Evolutionary conservation across 2,888 invertebrate species (phyloP).

Genomic region (Ophion ellenae): DNA sequence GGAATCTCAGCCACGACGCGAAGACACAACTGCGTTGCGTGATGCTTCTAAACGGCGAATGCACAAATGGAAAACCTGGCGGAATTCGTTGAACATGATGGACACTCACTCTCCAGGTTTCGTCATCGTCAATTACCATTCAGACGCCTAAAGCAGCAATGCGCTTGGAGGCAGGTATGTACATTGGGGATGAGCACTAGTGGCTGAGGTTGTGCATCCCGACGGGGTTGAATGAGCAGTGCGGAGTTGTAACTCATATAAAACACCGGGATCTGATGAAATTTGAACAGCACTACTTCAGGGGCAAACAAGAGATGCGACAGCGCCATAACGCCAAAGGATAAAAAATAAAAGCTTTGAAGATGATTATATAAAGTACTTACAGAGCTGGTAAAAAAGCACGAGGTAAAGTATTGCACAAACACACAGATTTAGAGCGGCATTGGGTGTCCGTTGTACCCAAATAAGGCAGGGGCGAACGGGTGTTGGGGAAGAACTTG

Average conservation of each 20-base stretch:
- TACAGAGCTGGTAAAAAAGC: no score
- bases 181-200: constrained; percentile 1
- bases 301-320: not conserved
- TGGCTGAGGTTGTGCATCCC: not conserved
- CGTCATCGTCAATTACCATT: not conserved
- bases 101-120: constrained; percentile 25
- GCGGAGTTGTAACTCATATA: constrained; percentile 2
- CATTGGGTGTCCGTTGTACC: no score
- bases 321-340: not conserved
- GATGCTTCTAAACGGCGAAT: constrained; percentile 32
- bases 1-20: constrained; percentile 12
- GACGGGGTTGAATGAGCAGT: constrained; percentile 40
- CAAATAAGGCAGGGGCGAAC: no score
- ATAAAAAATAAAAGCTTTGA: no score
- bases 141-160: not conserved
- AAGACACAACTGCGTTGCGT: constrained; percentile 4
- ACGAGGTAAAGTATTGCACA: no score
- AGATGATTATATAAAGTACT: no score
- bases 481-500: no score
- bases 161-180: not conserved
- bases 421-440: no score
- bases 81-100: constrained; percentile 21
- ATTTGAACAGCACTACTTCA: not conserved
- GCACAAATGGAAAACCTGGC: constrained; percentile 17
- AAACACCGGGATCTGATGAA: not conserved